Conservation (phyloP, 2,888 invertebrate species). For the Teinopalpus imperialis region DNA sequence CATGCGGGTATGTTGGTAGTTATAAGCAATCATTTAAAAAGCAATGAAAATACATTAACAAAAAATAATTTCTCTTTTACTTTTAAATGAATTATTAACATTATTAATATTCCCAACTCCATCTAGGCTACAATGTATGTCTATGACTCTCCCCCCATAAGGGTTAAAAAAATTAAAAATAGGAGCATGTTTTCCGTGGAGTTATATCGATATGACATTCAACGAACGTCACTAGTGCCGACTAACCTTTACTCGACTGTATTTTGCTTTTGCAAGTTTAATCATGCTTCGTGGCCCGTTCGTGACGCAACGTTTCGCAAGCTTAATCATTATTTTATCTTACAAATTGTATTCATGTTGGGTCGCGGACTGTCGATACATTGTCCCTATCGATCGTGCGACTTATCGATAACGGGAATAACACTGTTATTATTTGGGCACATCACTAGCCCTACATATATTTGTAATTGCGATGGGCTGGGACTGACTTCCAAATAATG, state of each 20-base stretch:
- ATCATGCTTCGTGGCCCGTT: constrained; percentile 71
- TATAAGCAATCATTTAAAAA: too few species aligned
- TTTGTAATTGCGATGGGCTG: constrained; percentile 24
- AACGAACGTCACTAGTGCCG: constrained; percentile 39
- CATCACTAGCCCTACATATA: constrained; percentile 44
- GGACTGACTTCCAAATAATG: constrained; percentile 19
- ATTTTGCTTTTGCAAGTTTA: constrained; percentile 81
- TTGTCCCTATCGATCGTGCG: constrained; percentile 31
- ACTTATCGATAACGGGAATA: constrained; percentile 37
- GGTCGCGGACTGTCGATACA: constrained; percentile 51
- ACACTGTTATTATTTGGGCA: constrained; percentile 37
- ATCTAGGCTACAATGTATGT: too few species aligned
- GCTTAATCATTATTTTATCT: constrained; percentile 79
- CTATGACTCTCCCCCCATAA: too few species aligned
- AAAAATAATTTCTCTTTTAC: too few species aligned
- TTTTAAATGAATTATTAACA: too few species aligned
- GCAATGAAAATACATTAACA: too few species aligned
- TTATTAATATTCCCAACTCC: too few species aligned
- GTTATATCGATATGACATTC: constrained; percentile 30
- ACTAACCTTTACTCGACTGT: constrained; percentile 77
- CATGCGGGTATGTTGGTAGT: too few species aligned
- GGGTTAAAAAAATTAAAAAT: too few species aligned
- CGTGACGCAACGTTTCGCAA: constrained; percentile 80
- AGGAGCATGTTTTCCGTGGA: too few species aligned
- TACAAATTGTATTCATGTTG: constrained; percentile 77